phyloP scores from a whole-genome alignment of 2,797 vertebrate genomes.

The Protonibea diacanthus region DNA sequence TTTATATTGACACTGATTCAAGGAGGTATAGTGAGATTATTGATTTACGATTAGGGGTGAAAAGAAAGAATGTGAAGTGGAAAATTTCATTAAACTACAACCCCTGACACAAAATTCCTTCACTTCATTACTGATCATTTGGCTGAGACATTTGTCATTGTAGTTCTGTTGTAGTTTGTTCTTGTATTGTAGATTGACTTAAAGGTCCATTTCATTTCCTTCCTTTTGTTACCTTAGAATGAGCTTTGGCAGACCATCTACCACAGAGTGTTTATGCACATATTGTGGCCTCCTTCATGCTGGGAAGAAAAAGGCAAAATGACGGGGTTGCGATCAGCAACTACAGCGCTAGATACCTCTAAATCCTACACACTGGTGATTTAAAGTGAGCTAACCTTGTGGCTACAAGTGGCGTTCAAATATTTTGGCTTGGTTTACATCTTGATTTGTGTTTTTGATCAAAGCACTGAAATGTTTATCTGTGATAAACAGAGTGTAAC shows the following conservation, averaged over 20 bases:
- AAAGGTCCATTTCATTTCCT: no score
- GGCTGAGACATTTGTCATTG: not conserved
- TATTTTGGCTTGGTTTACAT: no score
- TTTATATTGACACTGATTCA: slow-evolving; percentile 49
- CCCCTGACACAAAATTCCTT: not conserved
- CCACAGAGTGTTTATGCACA: no score
- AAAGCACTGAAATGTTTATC: not conserved
- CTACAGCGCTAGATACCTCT: no score
- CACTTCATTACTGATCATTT: not conserved
- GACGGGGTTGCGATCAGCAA: no score
- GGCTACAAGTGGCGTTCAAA: not conserved
- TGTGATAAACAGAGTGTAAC: not conserved
- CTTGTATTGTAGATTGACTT: not conserved
- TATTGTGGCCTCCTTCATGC: no score
- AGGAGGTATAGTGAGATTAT: slow-evolving; percentile 36
- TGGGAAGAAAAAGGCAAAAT: no score
- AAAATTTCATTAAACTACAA: slow-evolving; percentile 34
- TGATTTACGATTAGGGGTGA: slow-evolving; percentile 55
- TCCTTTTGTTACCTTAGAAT: no score
- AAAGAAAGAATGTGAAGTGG: slow-evolving; percentile 52
- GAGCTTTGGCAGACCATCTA: no score
- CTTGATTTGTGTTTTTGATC: not conserved
- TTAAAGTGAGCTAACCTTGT: not conserved
- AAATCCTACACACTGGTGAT: no score
- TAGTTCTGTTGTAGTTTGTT: not conserved